Percentiles rank a stretch among this genome's conserved stretches.
Conservation (phyloP, 2,888 invertebrate species). For the Acanthopleura granulata region DNA sequence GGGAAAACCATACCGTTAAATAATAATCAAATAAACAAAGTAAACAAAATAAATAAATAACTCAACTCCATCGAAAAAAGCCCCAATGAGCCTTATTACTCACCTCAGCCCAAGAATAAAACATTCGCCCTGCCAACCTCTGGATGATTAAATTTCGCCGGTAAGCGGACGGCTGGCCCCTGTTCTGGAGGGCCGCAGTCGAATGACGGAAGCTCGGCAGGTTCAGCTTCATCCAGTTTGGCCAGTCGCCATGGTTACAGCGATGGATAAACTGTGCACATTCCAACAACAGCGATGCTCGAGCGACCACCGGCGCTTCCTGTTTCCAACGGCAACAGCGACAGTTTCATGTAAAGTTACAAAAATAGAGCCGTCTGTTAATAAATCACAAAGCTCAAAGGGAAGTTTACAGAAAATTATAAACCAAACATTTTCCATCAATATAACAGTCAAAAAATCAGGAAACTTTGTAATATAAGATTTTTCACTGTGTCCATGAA, state of each 20-base stretch:
- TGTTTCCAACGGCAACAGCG: conserved; percentile 72
- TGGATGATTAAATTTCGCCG: conserved; percentile 78
- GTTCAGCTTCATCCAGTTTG: conserved; percentile 95
- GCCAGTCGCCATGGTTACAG: conserved; percentile 99
- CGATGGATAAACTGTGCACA: conserved; percentile 97
- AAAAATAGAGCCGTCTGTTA: neutral
- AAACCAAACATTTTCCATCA: too few species aligned
- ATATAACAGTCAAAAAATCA: too few species aligned
- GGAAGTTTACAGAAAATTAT: too few species aligned
- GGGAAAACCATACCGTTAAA: neutral
- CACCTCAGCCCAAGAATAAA: conserved; percentile 95
- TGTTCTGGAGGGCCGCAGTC: conserved; percentile 65
- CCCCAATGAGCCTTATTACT: too few species aligned
- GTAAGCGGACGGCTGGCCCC: conserved; percentile 74
- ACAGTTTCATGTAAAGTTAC: neutral
- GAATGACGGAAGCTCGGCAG: conserved; percentile 76
- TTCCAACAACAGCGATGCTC: conserved; percentile 93
- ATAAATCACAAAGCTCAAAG: neutral
- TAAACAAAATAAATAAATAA: neutral
- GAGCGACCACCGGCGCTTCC: conserved; percentile 91
- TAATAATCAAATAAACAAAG: neutral
- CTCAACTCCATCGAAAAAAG: too few species aligned
- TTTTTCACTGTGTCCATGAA: too few species aligned
- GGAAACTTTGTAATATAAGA: too few species aligned
- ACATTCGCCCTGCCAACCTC: conserved; percentile 94